Conservation (phyloP, 1,140 invertebrate species). For the Leptinotarsa undecemlineata region DNA sequence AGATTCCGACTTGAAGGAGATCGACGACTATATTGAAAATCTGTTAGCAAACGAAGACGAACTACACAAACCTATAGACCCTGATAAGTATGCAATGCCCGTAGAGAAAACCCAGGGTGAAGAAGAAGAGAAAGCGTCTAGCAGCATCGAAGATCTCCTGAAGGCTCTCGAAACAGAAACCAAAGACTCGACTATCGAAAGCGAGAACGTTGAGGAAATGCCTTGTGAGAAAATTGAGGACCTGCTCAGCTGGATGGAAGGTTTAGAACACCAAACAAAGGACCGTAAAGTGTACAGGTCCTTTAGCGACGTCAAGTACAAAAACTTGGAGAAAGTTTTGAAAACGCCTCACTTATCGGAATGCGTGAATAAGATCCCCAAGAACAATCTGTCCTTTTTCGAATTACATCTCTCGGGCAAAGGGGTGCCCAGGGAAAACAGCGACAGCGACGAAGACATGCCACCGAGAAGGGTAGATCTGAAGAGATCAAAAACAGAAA, state of each 20-base stretch:
- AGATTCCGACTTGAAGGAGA: constrained; percentile 48
- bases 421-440: constrained; percentile 33
- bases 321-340: constrained; percentile 49
- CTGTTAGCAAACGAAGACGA: constrained; percentile 51
- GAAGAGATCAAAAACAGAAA: constrained; percentile 51
- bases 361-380: constrained; percentile 47
- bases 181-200: constrained; percentile 32
- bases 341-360: constrained; percentile 45
- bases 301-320: constrained; percentile 51
- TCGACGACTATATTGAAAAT: constrained; percentile 54
- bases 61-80: constrained; percentile 49
- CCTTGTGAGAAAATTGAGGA: constrained; percentile 52
- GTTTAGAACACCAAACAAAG: constrained; percentile 50
- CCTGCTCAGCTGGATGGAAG: constrained; percentile 52
- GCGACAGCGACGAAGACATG: constrained; percentile 31
- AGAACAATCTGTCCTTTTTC: constrained; percentile 51
- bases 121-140: constrained; percentile 42
- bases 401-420: constrained; percentile 50
- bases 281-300: constrained; percentile 48
- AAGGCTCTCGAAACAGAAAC: constrained; percentile 51
- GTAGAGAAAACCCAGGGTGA: constrained; percentile 23
- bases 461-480: constrained; percentile 32
- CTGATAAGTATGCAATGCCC: constrained; percentile 34
- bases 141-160: constrained; percentile 54
- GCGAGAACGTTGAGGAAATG: constrained; percentile 36